phyloP scores from a whole-genome alignment of 1,140 invertebrate genomes.

The Drosophila lowei region DNA sequence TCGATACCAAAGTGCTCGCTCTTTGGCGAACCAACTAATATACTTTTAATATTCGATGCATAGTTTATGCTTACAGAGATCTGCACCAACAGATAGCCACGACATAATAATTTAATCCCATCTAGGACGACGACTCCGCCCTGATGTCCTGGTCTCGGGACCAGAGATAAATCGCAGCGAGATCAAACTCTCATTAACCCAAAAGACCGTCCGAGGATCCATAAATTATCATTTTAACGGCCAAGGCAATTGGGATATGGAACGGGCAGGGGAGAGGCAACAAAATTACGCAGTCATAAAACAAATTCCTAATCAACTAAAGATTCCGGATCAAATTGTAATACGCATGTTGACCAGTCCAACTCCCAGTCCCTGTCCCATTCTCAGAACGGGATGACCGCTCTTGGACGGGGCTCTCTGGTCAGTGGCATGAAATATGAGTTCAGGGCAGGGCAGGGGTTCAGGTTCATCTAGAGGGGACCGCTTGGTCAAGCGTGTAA shows the following conservation, averaged over 20 bases:
- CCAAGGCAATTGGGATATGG: not conserved
- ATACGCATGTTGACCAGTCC: conserved; percentile 52
- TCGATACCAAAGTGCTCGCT: no score
- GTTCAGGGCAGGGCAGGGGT: conserved; percentile 34
- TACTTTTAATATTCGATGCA: no score
- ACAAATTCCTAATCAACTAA: conserved; percentile 66
- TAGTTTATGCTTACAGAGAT: no score
- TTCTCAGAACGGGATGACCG: not conserved
- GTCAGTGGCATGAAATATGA: conserved; percentile 66
- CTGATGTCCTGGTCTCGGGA: not conserved
- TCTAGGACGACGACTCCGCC: not conserved
- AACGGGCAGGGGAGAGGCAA: not conserved
- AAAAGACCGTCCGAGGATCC: conserved; percentile 10
- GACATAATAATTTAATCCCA: conserved; percentile 8
- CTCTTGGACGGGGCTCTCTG: conserved; percentile 6
- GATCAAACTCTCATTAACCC: conserved; percentile 71
- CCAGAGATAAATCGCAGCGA: conserved; percentile 48
- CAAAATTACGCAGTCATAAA: conserved; percentile 72
- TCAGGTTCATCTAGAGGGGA: not conserved
- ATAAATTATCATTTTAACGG: conserved; percentile 75
- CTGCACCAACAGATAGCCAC: no score
- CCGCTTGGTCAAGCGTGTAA: conserved; percentile 73
- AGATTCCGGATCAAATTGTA: conserved; percentile 63
- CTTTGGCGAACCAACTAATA: no score
- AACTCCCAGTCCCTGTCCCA: conserved; percentile 5